A percentile compares a stretch with the other conserved stretches of the same genome.
phyloP scores from a whole-genome alignment of 1,140 invertebrate genomes.

The Brachionus rotundiformis region DNA sequence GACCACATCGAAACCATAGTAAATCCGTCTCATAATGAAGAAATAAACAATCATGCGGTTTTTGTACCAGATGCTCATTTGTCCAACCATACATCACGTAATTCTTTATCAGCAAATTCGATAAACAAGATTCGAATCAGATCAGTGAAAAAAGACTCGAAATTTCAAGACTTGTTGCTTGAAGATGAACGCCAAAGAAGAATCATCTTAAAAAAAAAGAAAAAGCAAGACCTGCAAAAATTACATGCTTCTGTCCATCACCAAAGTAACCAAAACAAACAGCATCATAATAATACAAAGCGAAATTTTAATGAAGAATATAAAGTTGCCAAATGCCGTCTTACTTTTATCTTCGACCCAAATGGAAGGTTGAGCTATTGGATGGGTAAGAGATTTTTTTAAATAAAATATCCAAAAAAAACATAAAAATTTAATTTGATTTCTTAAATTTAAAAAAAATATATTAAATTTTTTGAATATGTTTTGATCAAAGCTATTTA shows the following conservation, averaged over 20 bases:
- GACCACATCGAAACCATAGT: neutral
- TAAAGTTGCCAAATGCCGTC: conserved; percentile 42
- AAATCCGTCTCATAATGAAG: neutral
- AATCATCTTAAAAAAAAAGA: conserved; percentile 16
- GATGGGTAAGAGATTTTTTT: conserved; percentile 56
- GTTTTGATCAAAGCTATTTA: neutral
- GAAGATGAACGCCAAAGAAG: conserved; percentile 11
- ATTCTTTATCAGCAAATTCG: conserved; percentile 7
- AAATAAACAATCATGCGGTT: neutral
- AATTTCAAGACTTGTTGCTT: neutral
- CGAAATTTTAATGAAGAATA: conserved; percentile 24
- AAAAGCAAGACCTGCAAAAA: conserved; percentile 27
- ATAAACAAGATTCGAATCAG: neutral
- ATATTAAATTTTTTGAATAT: neutral
- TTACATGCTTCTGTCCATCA: neutral
- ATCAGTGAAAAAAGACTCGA: neutral
- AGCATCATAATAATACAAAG: neutral
- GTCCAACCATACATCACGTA: neutral
- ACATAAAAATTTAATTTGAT: neutral
- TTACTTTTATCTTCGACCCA: conserved; percentile 63
- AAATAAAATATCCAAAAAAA: neutral
- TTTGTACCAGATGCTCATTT: neutral
- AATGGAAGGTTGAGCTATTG: conserved; percentile 64
- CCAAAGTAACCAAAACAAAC: neutral
- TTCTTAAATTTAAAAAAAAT: neutral